Evolutionary conservation across 1,140 invertebrate species (phyloP).

Genomic region (Phymorhynchus buccinoides): DNA sequence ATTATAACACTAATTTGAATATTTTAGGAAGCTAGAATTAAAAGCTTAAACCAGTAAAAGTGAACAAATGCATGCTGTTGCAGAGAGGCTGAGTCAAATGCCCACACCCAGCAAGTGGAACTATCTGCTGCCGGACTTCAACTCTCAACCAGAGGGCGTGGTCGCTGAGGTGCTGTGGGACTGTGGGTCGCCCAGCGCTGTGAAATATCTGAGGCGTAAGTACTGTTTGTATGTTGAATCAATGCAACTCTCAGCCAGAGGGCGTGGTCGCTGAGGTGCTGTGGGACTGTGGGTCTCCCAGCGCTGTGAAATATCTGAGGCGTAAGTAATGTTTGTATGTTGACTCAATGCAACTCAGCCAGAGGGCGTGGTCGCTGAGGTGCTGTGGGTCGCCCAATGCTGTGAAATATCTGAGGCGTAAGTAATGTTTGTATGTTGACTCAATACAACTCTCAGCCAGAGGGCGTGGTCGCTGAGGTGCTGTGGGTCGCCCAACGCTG

Average conservation of each 20-base stretch:
- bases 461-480: neutral
- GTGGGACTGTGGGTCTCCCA: conserved; percentile 31
- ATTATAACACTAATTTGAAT: too few species aligned
- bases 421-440: neutral
- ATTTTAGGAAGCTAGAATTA: too few species aligned
- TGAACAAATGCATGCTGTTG: too few species aligned
- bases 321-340: neutral
- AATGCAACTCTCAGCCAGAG: conserved; percentile 16
- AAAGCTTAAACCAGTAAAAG: too few species aligned
- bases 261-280: neutral
- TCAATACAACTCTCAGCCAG: neutral
- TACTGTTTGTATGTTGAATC: neutral
- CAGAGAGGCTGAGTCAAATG: neutral
- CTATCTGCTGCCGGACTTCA: conserved; percentile 21
- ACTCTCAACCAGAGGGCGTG: conserved; percentile 15
- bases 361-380: neutral
- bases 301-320: conserved; percentile 27
- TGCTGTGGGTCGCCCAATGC: conserved; percentile 27
- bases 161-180: conserved; percentile 22
- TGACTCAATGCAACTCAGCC: neutral
- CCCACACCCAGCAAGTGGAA: conserved; percentile 33
- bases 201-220: conserved; percentile 29
- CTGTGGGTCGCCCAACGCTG: conserved; percentile 21
- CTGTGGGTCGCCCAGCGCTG: conserved; percentile 25
- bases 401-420: conserved; percentile 26